Evolutionary conservation across 2,113 vertebrate genomes (phyloP).

Genomic region (Cygnus atratus): DNA sequence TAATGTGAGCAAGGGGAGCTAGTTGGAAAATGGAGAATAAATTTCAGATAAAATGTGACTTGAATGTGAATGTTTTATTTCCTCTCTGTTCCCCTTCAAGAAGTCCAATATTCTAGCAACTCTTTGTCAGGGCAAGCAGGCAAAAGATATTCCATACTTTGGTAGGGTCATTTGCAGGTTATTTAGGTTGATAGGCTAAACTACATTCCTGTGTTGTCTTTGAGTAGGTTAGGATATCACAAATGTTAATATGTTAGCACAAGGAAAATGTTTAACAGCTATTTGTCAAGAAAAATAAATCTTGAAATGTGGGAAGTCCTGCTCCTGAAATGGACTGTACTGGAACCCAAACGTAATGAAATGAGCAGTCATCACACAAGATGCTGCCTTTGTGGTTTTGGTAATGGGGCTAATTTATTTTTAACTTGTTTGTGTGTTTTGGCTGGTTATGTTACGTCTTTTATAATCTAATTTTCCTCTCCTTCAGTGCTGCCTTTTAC

Average conservation of each 20-base stretch:
- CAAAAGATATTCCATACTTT: background rate
- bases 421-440: slow-evolving; percentile 61
- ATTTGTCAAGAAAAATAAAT: slow-evolving; percentile 27
- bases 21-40: background rate
- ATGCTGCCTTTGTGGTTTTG: slow-evolving; percentile 55
- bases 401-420: slow-evolving; percentile 45
- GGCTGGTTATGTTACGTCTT: slow-evolving; percentile 33
- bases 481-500: background rate
- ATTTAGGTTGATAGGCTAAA: background rate
- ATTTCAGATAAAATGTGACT: background rate
- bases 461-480: slow-evolving; percentile 51
- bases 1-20: background rate
- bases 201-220: background rate
- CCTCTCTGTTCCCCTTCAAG: background rate
- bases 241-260: background rate
- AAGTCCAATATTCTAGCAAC: background rate
- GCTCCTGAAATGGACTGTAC: background rate
- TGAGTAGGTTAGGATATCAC: background rate
- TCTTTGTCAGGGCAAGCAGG: background rate
- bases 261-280: background rate
- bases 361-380: background rate
- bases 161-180: background rate
- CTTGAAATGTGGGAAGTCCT: background rate
- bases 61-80: background rate
- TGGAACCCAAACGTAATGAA: background rate